Evolutionary conservation across 2,888 invertebrate species (phyloP).

Genomic region (Hedychridium roseum): DNA sequence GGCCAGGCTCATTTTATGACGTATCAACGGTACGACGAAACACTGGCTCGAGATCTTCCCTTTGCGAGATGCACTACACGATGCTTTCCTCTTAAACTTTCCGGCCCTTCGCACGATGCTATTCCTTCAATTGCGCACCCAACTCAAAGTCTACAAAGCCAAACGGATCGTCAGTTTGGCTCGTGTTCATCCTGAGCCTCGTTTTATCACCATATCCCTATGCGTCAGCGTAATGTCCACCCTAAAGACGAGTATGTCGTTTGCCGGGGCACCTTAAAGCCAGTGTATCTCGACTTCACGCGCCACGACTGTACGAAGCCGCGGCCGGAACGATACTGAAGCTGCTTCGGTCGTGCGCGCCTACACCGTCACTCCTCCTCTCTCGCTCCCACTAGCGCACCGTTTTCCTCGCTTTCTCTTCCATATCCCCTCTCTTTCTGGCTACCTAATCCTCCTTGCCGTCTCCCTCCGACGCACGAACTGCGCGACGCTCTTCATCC

Average conservation of each 20-base stretch:
- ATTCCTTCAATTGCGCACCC: slow-evolving; percentile 21
- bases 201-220: background rate
- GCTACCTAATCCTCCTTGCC: slow-evolving; percentile 11
- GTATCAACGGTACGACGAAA: slow-evolving; percentile 8
- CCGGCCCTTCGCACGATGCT: slow-evolving; percentile 2
- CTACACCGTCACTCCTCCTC: slow-evolving; percentile 51
- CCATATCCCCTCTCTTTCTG: slow-evolving; percentile 16
- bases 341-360: slow-evolving; percentile 48
- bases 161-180: slow-evolving; percentile 21
- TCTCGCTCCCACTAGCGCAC: slow-evolving; percentile 39
- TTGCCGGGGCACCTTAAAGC: background rate
- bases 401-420: slow-evolving; percentile 13
- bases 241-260: background rate
- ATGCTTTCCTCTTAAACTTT: background rate
- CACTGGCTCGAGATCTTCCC: background rate
- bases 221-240: background rate
- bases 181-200: slow-evolving; percentile 23
- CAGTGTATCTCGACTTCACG: background rate
- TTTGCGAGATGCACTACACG: slow-evolving; percentile 2
- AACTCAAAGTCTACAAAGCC: background rate
- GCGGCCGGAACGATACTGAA: slow-evolving; percentile 60
- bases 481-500: slow-evolving; percentile 1
- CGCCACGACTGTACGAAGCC: slow-evolving; percentile 44
- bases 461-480: slow-evolving; percentile 24
- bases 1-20: slow-evolving; percentile 78